Evolutionary conservation across 1,140 invertebrate species (phyloP), one percentile per base, ranked within the genome.

Genomic region (Dinoponera quadriceps): DNA sequence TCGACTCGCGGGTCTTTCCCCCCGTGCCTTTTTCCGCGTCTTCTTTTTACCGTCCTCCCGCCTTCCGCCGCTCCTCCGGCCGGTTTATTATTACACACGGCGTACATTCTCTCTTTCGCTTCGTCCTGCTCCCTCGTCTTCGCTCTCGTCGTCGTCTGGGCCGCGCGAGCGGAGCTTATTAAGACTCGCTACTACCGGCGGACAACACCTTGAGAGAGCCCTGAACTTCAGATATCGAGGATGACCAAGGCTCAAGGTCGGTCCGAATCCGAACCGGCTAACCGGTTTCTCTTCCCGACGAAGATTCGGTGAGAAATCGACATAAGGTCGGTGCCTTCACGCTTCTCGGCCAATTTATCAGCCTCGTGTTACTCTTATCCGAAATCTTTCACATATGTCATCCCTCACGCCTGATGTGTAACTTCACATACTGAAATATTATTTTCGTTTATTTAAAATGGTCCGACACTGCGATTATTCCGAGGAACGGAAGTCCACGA

Each of bases 51-150:
- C 66, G 60, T 87, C 29, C 73, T 72, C 63, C 29, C 60, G 14
- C 20, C 49, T 54, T 82, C 75, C 49, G 51, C 33, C 65, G 33
- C 63, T 71, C 55, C 63, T 59, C 38, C 27, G 55, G 51, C 54
- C 38, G 66, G 83, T 88, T 88, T 88, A 85, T 88, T 88, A 87
- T 88, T 88, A 85, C 65, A 86, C 86, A 59, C 55, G 55, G n/a
- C 54, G 27, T 44, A 22, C 33, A 74, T 85, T 85, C 72, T 49
- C 65, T 16, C 44, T 9, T 9, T 13, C 18, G 49, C 13, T 55
- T 44, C 51, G 38, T 59, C 29, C 51, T 27, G 62, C 68, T 66
- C 48, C 3, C 59, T 73, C 33, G 4, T 22, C 3, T 11, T 44
- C 38, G 3, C 38, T 44, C 74, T 65, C 60, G 73, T 48, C 57